These are phyloP conservation scores for Sycophila texana DNA, from an alignment of 2,888 invertebrate genomes.

Conservation along the genomic window DNA sequence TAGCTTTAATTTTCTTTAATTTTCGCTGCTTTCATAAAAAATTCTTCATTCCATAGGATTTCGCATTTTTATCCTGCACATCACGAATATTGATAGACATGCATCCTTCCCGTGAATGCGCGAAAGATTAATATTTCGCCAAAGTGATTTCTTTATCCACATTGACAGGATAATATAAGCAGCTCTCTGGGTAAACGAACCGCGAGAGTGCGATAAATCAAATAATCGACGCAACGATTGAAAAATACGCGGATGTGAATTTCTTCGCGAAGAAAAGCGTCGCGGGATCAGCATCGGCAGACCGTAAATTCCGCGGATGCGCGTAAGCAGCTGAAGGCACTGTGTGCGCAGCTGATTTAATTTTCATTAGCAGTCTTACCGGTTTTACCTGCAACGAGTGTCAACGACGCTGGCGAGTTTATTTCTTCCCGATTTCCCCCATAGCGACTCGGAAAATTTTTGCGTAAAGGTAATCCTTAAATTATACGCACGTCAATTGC, in stretches of 20 bases:
- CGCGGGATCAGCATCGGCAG: background rate
- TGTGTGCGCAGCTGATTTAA: slow-evolving; percentile 22
- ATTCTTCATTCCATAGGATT: too few species aligned
- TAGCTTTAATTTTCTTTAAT: too few species aligned
- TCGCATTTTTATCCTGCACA: too few species aligned
- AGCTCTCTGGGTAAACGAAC: too few species aligned
- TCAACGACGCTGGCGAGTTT: background rate
- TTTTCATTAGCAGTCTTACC: slow-evolving; percentile 37
- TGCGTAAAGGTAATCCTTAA: slow-evolving; percentile 31
- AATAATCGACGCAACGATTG: background rate
- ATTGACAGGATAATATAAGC: too few species aligned
- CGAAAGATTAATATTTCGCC: too few species aligned
- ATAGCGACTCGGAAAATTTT: background rate
- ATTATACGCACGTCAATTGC: slow-evolving; percentile 43
- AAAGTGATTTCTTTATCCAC: too few species aligned
- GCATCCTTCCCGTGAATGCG: too few species aligned
- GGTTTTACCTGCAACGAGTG: slow-evolving; percentile 16
- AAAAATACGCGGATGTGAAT: background rate
- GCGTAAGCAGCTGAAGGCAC: background rate
- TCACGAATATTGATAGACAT: too few species aligned
- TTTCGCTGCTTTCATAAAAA: too few species aligned
- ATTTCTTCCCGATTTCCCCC: background rate
- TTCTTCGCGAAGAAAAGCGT: too few species aligned
- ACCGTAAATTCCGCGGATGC: slow-evolving; percentile 3
- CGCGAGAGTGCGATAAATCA: too few species aligned